These are phyloP conservation scores for Hippoglossus hippoglossus DNA, from an alignment of 2,797 vertebrate species.

Conservation along the genomic window DNA sequence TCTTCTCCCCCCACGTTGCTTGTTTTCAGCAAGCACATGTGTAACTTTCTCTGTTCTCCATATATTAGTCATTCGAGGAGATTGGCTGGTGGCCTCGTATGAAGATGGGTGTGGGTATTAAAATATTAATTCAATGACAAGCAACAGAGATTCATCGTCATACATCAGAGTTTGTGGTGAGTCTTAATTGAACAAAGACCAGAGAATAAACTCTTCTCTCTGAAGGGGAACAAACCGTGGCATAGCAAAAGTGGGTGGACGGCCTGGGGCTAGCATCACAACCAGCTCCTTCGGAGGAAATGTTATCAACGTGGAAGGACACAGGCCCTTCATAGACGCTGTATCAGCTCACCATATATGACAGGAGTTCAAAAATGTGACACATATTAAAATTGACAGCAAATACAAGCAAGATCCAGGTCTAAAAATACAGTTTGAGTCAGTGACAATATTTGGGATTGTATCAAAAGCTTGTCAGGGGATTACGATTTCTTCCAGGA, in stretches of 20 bases:
- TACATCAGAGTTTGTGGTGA: conserved; percentile 40
- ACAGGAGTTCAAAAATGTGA: conserved; percentile 41
- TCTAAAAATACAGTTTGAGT: conserved; percentile 64
- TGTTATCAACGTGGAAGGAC: conserved; percentile 28
- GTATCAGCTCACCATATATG: conserved; percentile 26
- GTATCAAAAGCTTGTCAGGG: conserved; percentile 72
- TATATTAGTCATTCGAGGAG: conserved; percentile 72
- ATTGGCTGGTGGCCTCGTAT: conserved; percentile 62
- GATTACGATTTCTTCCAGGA: conserved; percentile 77
- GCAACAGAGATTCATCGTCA: conserved; percentile 55
- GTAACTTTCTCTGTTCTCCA: conserved; percentile 47
- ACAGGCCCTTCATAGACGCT: conserved; percentile 32
- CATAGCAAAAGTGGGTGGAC: conserved; percentile 79
- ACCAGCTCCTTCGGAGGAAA: conserved; percentile 68
- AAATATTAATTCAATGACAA: conserved; percentile 76
- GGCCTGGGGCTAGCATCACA: conserved; percentile 76
- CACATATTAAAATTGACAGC: conserved; percentile 53
- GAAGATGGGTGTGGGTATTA: conserved; percentile 66
- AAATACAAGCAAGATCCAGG: conserved; percentile 53
- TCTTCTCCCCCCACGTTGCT: conserved; percentile 29
- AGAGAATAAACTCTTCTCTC: conserved; percentile 85
- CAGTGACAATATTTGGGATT: conserved; percentile 67
- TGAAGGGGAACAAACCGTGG: conserved; percentile 83
- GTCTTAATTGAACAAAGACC: conserved; percentile 85
- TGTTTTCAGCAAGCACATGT: conserved; percentile 63